These are phyloP conservation scores for Nycticebus coucang DNA, from an alignment of 2,113 vertebrate genomes.

Conservation along the genomic window DNA sequence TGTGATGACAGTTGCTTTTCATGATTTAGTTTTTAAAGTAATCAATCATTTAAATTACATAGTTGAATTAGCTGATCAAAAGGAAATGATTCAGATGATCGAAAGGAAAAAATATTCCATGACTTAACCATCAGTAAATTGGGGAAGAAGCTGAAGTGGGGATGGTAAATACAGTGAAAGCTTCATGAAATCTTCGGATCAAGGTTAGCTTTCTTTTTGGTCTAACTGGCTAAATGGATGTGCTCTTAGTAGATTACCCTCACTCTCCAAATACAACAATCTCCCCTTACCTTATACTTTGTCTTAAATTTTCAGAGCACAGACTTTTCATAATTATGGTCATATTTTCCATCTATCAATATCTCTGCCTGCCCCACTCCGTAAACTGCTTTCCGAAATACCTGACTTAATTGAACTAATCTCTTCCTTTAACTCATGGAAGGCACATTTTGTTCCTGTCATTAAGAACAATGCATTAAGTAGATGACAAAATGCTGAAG, in stretches of 20 bases:
- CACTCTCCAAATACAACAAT: not conserved
- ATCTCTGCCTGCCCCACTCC: not conserved
- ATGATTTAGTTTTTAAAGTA: constrained; percentile 51
- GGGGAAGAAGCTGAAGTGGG: not conserved
- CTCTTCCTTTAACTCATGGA: not conserved
- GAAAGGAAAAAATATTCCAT: not conserved
- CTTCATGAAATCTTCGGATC: not conserved
- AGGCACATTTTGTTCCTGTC: not conserved
- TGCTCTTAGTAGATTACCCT: not conserved
- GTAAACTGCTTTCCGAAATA: not conserved
- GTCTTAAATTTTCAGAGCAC: constrained; percentile 3
- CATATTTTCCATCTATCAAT: not conserved
- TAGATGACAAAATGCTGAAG: not conserved
- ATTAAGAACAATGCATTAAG: not conserved
- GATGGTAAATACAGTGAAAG: not conserved
- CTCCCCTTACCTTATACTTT: not conserved
- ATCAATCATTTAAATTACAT: constrained; percentile 27
- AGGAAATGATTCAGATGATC: not conserved
- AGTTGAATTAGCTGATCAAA: not conserved
- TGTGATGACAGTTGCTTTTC: constrained; percentile 36
- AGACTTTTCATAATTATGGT: not conserved
- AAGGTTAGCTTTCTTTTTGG: not conserved
- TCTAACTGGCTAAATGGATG: not conserved
- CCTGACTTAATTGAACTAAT: not conserved
- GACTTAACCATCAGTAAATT: not conserved